phyloP scores from a whole-genome alignment of 37 sponge, comb jelly and placozoan species.

The Ephydatia muelleri region DNA sequence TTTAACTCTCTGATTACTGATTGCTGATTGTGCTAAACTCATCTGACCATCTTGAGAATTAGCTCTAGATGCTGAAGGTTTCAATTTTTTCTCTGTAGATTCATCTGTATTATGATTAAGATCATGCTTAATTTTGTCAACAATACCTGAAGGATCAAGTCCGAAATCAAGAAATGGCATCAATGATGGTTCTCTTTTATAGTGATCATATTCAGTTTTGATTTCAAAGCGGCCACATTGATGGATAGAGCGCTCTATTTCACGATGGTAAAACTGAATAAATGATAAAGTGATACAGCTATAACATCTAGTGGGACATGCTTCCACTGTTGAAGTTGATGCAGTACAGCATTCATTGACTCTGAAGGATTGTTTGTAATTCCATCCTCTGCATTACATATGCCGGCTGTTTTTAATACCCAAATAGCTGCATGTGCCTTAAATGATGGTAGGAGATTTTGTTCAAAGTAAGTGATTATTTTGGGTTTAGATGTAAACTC shows the following conservation, averaged over 20 bases:
- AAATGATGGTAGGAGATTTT: conserved; percentile 7
- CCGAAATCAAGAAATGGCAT: neutral
- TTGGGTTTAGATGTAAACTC: too few relatives aligned
- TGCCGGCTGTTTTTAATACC: conserved; percentile 12
- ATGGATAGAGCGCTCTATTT: conserved; percentile 12
- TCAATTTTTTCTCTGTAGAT: neutral
- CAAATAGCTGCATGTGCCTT: conserved; percentile 10
- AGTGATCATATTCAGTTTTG: conserved; percentile 13
- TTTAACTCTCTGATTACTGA: conserved; percentile 3
- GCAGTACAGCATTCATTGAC: conserved; percentile 25
- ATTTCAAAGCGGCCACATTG: conserved; percentile 21
- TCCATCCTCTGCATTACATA: conserved; percentile 18
- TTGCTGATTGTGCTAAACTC: conserved; percentile 7
- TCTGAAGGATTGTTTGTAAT: conserved; percentile 35
- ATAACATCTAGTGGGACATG: conserved; percentile 1
- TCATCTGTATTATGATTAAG: neutral
- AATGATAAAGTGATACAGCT: conserved; percentile 1
- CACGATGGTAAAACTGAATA: conserved; percentile 16
- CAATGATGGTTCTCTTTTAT: conserved; percentile 13
- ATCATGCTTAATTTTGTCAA: neutral
- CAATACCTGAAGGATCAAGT: conserved; percentile 5
- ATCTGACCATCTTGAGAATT: conserved; percentile 1
- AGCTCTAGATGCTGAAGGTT: conserved; percentile 1
- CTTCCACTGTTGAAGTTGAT: conserved; percentile 15
- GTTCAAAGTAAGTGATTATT: too few relatives aligned